Evolutionary conservation across 2,113 vertebrate genomes (phyloP).

Genomic region (Eudorcas thomsonii): DNA sequence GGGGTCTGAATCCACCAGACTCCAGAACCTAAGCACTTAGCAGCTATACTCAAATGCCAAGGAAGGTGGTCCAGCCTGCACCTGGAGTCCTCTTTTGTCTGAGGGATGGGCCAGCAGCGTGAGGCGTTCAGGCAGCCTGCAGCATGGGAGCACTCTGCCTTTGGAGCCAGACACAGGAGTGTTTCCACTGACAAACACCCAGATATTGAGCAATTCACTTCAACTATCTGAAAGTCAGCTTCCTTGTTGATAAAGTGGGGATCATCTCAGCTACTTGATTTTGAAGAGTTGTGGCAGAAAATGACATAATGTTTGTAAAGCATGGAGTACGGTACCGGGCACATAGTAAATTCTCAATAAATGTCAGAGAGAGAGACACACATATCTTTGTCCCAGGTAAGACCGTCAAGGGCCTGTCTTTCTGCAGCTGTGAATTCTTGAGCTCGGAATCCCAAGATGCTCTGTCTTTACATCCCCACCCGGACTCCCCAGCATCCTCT

Average conservation of each 20-base stretch:
- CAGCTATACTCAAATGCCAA: not conserved
- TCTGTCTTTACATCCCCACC: not conserved
- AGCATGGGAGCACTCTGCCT: fast-evolving
- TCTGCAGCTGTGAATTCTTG: not conserved
- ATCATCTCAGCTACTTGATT: not conserved
- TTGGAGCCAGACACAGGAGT: not conserved
- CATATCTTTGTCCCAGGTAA: not conserved
- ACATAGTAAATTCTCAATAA: not conserved
- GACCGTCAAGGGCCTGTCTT: not conserved
- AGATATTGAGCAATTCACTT: not conserved
- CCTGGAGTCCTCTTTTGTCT: not conserved
- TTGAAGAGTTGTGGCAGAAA: not conserved
- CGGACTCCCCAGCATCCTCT: not conserved
- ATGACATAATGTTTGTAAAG: not conserved
- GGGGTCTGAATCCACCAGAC: not conserved
- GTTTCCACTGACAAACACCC: not conserved
- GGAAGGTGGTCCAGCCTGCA: not conserved
- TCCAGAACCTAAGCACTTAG: not conserved
- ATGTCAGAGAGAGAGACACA: not conserved
- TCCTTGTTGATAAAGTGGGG: not conserved
- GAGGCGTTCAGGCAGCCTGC: not conserved
- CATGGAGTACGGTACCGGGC: not conserved
- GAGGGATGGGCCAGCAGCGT: not conserved
- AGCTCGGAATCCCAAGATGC: not conserved
- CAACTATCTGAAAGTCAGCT: not conserved